phyloP scores from a whole-genome alignment of 2,113 vertebrate genomes.

The Dermatemys mawii region DNA sequence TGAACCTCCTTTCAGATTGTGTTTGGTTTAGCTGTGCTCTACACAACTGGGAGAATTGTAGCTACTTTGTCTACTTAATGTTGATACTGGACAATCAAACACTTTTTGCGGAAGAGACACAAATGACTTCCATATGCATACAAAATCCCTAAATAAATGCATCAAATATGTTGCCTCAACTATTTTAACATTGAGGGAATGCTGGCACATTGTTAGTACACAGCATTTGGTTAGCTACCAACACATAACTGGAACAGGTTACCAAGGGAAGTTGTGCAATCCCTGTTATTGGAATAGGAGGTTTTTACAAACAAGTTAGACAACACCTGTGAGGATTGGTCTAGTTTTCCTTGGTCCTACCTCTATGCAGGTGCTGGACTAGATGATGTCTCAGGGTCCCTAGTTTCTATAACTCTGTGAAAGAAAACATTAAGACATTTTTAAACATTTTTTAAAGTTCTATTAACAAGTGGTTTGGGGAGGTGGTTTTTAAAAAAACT shows the following conservation, averaged over 20 bases:
- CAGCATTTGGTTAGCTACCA: slow-evolving; percentile 60
- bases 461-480: background rate
- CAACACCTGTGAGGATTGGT: background rate
- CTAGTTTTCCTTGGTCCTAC: background rate
- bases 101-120: slow-evolving; percentile 63
- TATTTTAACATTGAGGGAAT: slow-evolving; percentile 54
- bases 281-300: background rate
- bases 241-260: background rate
- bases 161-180: slow-evolving; percentile 61
- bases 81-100: slow-evolving; percentile 68
- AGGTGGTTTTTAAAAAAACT: background rate
- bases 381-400: background rate
- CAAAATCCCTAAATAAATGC: slow-evolving; percentile 73
- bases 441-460: background rate
- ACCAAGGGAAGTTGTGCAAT: background rate
- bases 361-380: background rate
- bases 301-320: background rate
- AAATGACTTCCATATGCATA: slow-evolving; percentile 73
- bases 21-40: slow-evolving; percentile 59
- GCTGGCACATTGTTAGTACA: slow-evolving; percentile 34
- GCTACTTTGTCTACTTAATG: slow-evolving; percentile 72
- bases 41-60: slow-evolving; percentile 59
- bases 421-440: background rate
- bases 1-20: slow-evolving; percentile 63
- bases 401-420: background rate